A percentile compares a stretch with the other conserved stretches of the same genome.
These are phyloP conservation scores for Psittacus erithacus DNA, from an alignment of 2,113 vertebrate species.

Conservation along the genomic window DNA sequence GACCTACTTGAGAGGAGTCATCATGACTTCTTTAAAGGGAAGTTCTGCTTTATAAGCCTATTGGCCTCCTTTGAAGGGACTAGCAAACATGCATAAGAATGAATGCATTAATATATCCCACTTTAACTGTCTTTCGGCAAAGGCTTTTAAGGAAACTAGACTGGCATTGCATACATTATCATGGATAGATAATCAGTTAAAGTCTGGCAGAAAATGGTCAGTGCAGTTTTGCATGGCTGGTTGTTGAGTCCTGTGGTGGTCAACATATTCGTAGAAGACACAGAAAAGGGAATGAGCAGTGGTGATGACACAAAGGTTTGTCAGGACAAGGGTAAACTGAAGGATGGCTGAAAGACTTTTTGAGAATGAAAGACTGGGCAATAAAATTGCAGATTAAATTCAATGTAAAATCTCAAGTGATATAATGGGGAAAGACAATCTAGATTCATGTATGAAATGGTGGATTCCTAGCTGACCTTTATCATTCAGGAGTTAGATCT, in stretches of 20 bases:
- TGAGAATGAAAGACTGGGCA: not conserved
- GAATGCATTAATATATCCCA: not conserved
- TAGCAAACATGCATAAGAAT: not conserved
- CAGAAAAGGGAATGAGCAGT: rapidly evolving
- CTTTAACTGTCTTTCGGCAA: not conserved
- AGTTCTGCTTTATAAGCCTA: not conserved
- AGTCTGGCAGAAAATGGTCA: not conserved
- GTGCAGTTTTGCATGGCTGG: not conserved
- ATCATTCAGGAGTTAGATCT: not conserved
- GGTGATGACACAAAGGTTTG: not conserved
- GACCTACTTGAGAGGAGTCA: not conserved
- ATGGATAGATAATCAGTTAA: not conserved
- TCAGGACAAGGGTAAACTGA: not conserved
- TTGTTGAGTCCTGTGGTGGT: not conserved
- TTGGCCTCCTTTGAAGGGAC: not conserved
- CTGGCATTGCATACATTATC: not conserved
- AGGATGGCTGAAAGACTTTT: not conserved
- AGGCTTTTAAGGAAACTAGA: not conserved
- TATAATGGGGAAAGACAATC: not conserved
- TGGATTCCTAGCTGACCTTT: not conserved
- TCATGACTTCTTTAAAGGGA: not conserved
- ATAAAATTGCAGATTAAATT: not conserved
- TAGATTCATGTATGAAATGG: not conserved
- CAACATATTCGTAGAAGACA: not conserved
- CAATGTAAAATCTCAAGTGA: not conserved